Evolutionary conservation across 2,113 vertebrate species (phyloP), one percentile per base, ranked within the genome.

Genomic region (Hyperopisus bebe): DNA sequence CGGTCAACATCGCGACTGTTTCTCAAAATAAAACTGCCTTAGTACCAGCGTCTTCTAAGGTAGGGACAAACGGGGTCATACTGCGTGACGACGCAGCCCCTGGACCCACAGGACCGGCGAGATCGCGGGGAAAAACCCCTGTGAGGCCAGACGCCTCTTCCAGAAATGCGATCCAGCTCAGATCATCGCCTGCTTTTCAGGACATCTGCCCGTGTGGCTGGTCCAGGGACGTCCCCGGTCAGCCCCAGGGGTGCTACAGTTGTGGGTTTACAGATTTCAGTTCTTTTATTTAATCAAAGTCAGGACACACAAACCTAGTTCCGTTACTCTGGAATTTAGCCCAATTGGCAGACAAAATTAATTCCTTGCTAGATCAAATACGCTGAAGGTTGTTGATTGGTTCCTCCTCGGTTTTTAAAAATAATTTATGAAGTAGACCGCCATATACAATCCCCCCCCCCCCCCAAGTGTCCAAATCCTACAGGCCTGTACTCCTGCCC

Each of bases 321-420:
- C 87, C 88, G 90, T 91, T 90, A 62, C 89, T 58, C 51, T 50
- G 88, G 74, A 90, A 77, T 77, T 55, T 74, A 80, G 90, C 89
- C 88, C 62, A 90, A 85, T 42, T 24, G 74, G 86, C 51, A 90
- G 89, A 91, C 89, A 89, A 87, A 91, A 77, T 88, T 90, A 42
- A 92, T 90, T 90, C 90, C 88, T 80, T 90, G 84, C 51, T 66
- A 91, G 88, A 70, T 92, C 86, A 77, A 90, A 88, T 86, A 88
- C 24, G 88, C 89, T 87, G 90, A 91, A 87, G 87, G 90, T 89
- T 90, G 91, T 70, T 35, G n/a, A 42, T 91, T 10, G 86, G 86
- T 90, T 90, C 91, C 88, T 80, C 31, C 85, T 91, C 31, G 19
- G 15, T 80, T 80, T 19, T 90, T 80, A 62, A 19, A 39, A 80